These are phyloP conservation scores for Aphis craccivora DNA, from an alignment of 1,140 invertebrate species.

Conservation along the genomic window DNA sequence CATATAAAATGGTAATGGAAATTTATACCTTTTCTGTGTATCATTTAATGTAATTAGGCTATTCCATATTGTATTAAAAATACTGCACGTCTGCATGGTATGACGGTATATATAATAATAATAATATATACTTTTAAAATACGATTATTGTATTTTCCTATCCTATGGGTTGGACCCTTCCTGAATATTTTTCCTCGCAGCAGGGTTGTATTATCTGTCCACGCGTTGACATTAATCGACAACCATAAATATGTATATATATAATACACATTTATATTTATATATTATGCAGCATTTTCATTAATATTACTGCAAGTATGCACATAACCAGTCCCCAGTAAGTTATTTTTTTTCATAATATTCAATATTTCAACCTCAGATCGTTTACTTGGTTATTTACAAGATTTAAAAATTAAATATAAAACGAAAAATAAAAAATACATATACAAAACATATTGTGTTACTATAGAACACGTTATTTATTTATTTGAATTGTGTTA, in stretches of 20 bases:
- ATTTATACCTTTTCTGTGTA: constrained; percentile 49
- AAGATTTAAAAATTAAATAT: not conserved
- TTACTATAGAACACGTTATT: no score
- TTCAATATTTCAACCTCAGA: not conserved
- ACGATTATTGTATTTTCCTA: not conserved
- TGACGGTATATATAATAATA: not conserved
- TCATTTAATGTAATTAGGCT: constrained; percentile 45
- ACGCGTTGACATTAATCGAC: not conserved
- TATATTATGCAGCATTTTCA: not conserved
- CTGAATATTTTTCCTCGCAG: constrained; percentile 25
- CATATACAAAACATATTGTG: not conserved
- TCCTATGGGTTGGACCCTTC: not conserved
- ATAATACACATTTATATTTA: not conserved
- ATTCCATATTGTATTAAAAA: constrained; percentile 19
- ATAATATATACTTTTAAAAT: constrained; percentile 18
- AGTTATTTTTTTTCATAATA: not conserved
- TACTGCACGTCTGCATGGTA: not conserved
- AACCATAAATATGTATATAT: not conserved
- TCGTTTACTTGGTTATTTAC: not conserved
- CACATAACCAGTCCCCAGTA: not conserved
- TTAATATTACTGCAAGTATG: no score
- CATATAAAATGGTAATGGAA: constrained; percentile 34
- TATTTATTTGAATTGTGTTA: no score
- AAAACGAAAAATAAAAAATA: not conserved
- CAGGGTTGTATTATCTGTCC: not conserved